A percentile compares a stretch with the other conserved stretches of the same genome.
Evolutionary conservation across 2,888 invertebrate species (phyloP).

Genomic region (Drosophila acutilabella): DNA sequence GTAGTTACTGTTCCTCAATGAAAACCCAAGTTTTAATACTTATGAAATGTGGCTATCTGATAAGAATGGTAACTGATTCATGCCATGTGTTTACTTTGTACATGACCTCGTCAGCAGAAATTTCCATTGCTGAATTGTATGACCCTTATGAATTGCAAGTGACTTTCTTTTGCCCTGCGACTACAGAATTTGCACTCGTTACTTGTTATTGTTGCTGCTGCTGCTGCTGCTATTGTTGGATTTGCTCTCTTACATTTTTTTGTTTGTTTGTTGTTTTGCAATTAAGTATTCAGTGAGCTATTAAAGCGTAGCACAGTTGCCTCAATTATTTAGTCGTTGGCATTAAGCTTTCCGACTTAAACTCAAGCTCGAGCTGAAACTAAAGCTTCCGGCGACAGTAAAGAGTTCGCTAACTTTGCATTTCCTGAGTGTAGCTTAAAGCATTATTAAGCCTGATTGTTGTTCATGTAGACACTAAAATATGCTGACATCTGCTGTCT

Average conservation of each 20-base stretch:
- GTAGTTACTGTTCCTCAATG: slow-evolving; percentile 49
- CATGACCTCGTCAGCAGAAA: slow-evolving; percentile 25
- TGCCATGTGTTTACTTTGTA: not conserved
- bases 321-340: slow-evolving; percentile 44
- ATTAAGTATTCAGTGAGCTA: slow-evolving; percentile 40
- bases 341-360: slow-evolving; percentile 31
- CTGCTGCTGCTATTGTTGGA: slow-evolving; percentile 7
- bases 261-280: slow-evolving; percentile 37
- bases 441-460: not conserved
- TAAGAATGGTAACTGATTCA: slow-evolving; percentile 28
- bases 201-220: not conserved
- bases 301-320: slow-evolving; percentile 42
- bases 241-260: slow-evolving; percentile 19
- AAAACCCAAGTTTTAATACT: slow-evolving; percentile 36
- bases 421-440: slow-evolving; percentile 22
- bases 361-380: slow-evolving; percentile 5
- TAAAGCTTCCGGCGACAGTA: slow-evolving; percentile 20
- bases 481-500: not conserved
- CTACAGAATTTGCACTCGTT: slow-evolving; percentile 33
- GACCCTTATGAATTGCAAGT: slow-evolving; percentile 34
- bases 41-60: slow-evolving; percentile 27
- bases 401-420: slow-evolving; percentile 5
- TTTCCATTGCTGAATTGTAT: slow-evolving; percentile 46
- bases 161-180: slow-evolving; percentile 56
- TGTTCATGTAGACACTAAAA: not conserved